phyloP scores from a whole-genome alignment of 2,888 invertebrate genomes.

The Lasiommata megera region DNA sequence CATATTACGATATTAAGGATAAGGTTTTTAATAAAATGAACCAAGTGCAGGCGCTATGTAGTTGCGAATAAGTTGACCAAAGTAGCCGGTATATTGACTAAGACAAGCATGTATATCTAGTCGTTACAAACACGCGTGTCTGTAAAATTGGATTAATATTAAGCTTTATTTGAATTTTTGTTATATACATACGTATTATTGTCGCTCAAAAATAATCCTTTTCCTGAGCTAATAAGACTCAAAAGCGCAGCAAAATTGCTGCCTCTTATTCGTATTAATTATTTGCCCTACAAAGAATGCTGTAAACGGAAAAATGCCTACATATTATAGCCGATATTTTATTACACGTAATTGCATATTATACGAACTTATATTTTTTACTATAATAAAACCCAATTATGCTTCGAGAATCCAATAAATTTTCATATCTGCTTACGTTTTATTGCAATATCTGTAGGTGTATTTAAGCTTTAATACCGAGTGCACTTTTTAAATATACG shows the following conservation, averaged over 20 bases:
- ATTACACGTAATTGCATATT: slow-evolving; percentile 31
- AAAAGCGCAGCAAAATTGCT: not conserved
- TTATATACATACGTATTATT: too few relatives aligned
- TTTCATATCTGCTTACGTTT: slow-evolving; percentile 28
- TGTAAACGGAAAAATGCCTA: slow-evolving; percentile 31
- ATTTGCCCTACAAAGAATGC: slow-evolving; percentile 32
- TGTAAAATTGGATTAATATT: too few relatives aligned
- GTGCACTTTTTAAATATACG: not conserved
- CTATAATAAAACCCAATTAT: slow-evolving; percentile 31
- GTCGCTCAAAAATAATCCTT: not conserved
- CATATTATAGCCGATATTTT: slow-evolving; percentile 31
- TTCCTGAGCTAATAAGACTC: not conserved
- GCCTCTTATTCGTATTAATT: slow-evolving; percentile 9
- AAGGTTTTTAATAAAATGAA: too few relatives aligned
- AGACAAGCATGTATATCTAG: too few relatives aligned
- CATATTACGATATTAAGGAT: too few relatives aligned
- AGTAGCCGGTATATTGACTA: too few relatives aligned
- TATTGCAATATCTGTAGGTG: slow-evolving; percentile 27
- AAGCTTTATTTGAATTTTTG: too few relatives aligned
- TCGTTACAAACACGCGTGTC: too few relatives aligned
- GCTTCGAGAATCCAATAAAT: slow-evolving; percentile 30
- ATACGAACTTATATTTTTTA: slow-evolving; percentile 29
- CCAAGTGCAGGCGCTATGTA: too few relatives aligned
- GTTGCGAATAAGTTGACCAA: too few relatives aligned
- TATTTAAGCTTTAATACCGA: slow-evolving; percentile 7